A percentile compares a stretch with the other conserved stretches of the same genome.
Conservation (phyloP, 2,888 invertebrate genomes). For the Fragum whitleyi region DNA sequence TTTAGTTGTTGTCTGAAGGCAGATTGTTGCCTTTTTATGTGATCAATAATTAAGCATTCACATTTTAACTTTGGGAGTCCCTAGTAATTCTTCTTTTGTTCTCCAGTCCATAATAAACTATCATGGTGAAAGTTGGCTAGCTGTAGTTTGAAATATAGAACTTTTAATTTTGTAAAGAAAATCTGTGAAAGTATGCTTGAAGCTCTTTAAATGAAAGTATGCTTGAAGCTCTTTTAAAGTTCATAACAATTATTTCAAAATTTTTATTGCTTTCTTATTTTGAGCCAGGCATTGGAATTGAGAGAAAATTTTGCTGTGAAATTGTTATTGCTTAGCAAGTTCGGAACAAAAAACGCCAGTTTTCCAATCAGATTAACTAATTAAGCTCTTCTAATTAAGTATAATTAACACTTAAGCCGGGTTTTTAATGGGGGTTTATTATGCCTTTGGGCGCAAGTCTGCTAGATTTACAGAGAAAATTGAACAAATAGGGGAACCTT, state of each 20-base stretch:
- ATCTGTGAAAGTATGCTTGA: too few relatives aligned
- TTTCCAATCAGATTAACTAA: not conserved
- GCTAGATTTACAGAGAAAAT: not conserved
- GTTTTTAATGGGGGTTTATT: not conserved
- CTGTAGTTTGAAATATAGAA: too few relatives aligned
- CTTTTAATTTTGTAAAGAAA: too few relatives aligned
- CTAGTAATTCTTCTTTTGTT: too few relatives aligned
- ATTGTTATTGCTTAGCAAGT: constrained; percentile 8
- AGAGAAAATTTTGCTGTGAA: not conserved
- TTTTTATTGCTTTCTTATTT: not conserved
- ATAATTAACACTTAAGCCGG: not conserved
- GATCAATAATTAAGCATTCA: too few relatives aligned
- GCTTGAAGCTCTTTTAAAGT: not conserved
- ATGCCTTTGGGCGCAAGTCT: not conserved
- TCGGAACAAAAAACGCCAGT: not conserved
- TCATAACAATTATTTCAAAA: not conserved
- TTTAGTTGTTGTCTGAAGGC: too few relatives aligned
- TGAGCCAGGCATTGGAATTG: not conserved
- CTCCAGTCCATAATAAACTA: too few relatives aligned
- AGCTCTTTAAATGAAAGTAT: too few relatives aligned
- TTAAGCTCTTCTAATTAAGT: constrained; percentile 5
- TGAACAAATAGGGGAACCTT: not conserved
- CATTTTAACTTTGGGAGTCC: too few relatives aligned
- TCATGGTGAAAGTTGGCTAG: too few relatives aligned
- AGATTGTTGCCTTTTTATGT: too few relatives aligned